Base-by-base conservation (phyloP, 2,888 invertebrate species). In the Shargacucullia verbasci region DNA sequence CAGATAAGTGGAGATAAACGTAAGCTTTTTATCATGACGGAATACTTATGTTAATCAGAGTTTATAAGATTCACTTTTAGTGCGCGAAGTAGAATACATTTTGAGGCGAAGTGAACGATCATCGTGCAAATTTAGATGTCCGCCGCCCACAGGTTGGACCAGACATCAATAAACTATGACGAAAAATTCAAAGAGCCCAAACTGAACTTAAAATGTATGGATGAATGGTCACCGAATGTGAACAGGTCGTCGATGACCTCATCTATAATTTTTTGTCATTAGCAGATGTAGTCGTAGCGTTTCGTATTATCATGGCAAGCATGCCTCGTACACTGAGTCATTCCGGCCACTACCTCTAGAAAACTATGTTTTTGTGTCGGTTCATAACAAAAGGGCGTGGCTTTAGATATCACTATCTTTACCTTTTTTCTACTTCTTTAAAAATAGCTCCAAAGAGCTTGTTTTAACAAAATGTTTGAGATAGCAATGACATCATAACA, bases 211-310 rank as follows among this genome's bases (percentile, higher is more conserved):
- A 73, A 68, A 71, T 62, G 50, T 57, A 66, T 65, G 67, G 72
- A 77, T 64, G 59, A 71, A 79, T 79, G 76, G 74, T 70, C 70
- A 76, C 63, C 70, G 60, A 76, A 71, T 76, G 65, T 58, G 64
- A 71, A 65, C 71, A 70, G 71, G 74, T 78, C 70, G 64, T 50
- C 59, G 80, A 83, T 89, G 88, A 88, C 79, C 82, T 88, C 86
- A 87, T 63, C 79, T 77, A 77, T 81, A 73, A 77, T 81, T 84
- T 87, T 85, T 86, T 87, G 82, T 79, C 80, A 86, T 84, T 85
- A 85, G 76, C 82, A 82, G 78, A 76, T 71, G 71, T 62, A 71
- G 60, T 59, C 56, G 58, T 59, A 57, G 59, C 57, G 60, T 40
- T 59, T 45, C 59, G 68, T 57, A 79, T 83, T 83, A 85, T 85